phyloP scores from a whole-genome alignment of 2,888 invertebrate species.

The Ormyrus labotus region DNA sequence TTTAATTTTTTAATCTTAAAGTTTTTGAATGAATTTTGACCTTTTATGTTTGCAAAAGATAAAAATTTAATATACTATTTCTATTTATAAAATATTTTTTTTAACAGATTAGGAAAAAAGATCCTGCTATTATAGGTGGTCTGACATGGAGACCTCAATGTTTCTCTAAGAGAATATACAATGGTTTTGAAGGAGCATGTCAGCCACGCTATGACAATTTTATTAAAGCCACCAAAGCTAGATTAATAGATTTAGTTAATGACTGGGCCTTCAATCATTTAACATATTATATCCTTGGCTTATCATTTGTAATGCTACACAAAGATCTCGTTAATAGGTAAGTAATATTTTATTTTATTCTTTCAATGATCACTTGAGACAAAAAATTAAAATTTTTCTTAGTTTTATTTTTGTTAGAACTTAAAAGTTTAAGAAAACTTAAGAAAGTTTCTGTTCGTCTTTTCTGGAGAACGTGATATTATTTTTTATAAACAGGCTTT shows the following conservation, averaged over 20 bases:
- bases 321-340: conserved; percentile 84
- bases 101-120: conserved; percentile 80
- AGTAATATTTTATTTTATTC: conserved; percentile 67
- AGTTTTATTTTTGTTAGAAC: conserved; percentile 45
- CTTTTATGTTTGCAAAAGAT: no score
- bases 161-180: conserved; percentile 80
- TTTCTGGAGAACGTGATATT: conserved; percentile 30
- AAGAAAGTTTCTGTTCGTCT: conserved; percentile 35
- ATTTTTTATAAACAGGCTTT: conserved; percentile 39
- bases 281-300: conserved; percentile 79
- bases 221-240: conserved; percentile 76
- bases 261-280: conserved; percentile 79
- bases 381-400: conserved; percentile 36
- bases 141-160: conserved; percentile 85
- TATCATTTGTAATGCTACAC: conserved; percentile 83
- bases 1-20: no score
- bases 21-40: no score
- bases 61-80: no score
- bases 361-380: background rate
- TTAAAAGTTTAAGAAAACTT: conserved; percentile 33
- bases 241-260: conserved; percentile 78
- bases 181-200: conserved; percentile 78
- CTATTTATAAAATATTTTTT: background rate
- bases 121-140: conserved; percentile 85
- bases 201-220: conserved; percentile 76